phyloP scores from a whole-genome alignment of 2,888 invertebrate genomes.

The Drosophila infuscata region DNA sequence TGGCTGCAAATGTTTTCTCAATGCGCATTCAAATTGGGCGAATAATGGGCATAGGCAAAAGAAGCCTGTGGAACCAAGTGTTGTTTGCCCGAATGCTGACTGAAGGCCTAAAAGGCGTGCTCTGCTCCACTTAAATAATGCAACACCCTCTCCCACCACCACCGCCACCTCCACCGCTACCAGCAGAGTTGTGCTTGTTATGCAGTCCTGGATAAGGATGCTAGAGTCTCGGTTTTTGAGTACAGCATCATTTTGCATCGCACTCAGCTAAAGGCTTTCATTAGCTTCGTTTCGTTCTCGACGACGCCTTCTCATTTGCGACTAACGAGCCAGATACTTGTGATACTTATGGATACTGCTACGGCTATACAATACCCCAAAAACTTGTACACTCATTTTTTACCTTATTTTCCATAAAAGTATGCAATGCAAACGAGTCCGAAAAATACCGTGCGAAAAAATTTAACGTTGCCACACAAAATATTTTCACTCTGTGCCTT shows the following conservation, averaged over 20 bases:
- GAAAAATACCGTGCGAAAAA: slow-evolving; percentile 57
- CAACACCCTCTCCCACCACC: not conserved
- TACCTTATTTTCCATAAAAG: slow-evolving; percentile 3
- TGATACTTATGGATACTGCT: slow-evolving; percentile 31
- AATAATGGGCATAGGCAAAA: slow-evolving; percentile 48
- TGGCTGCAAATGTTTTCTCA: slow-evolving; percentile 58
- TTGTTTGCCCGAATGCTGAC: not conserved
- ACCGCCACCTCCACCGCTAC: not conserved
- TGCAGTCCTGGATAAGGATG: slow-evolving; percentile 39
- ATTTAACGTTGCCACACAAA: slow-evolving; percentile 42
- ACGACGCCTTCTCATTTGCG: slow-evolving; percentile 45
- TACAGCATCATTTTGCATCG: slow-evolving; percentile 55
- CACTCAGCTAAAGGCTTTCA: slow-evolving; percentile 51
- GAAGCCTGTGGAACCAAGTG: slow-evolving; percentile 14
- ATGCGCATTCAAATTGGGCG: slow-evolving; percentile 67
- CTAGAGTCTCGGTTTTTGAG: slow-evolving; percentile 9
- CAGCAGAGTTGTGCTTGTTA: slow-evolving; percentile 48
- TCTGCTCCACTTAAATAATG: slow-evolving; percentile 61
- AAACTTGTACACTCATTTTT: slow-evolving; percentile 23
- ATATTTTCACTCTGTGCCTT: slow-evolving; percentile 27
- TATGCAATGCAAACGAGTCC: slow-evolving; percentile 36
- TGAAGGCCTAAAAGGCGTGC: slow-evolving; percentile 48
- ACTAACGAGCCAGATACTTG: slow-evolving; percentile 61
- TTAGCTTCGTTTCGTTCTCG: slow-evolving; percentile 64
- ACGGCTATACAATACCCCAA: slow-evolving; percentile 50